Evolutionary conservation across 2,113 vertebrate genomes (phyloP).

Genomic region (Microcebus lehilahytsara): DNA sequence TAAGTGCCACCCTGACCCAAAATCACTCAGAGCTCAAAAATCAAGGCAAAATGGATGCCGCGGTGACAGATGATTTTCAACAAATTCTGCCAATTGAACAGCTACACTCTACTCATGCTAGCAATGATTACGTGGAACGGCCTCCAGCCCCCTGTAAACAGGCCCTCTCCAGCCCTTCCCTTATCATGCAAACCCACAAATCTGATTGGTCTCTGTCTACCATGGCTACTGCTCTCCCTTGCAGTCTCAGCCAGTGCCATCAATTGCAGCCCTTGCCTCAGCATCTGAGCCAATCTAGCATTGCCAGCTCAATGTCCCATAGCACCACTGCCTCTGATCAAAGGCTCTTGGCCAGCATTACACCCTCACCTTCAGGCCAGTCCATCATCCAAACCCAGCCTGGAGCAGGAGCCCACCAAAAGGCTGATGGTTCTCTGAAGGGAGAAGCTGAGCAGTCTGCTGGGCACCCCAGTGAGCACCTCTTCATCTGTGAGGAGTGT

Average conservation of each 20-base stretch:
- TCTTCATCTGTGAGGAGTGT: constrained; percentile 94
- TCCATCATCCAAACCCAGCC: constrained; percentile 91
- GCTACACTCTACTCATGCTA: constrained; percentile 94
- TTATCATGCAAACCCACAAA: constrained; percentile 84
- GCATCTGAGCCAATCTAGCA: constrained; percentile 95
- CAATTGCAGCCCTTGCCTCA: constrained; percentile 88
- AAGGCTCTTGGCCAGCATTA: constrained; percentile 91
- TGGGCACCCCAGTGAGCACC: constrained; percentile 84
- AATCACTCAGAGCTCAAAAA: constrained; percentile 78
- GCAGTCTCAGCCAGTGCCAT: constrained; percentile 92
- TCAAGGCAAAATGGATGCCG: constrained; percentile 87
- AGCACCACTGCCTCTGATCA: constrained; percentile 96
- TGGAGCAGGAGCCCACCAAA: constrained; percentile 84
- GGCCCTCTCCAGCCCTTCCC: constrained; percentile 87
- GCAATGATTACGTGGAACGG: constrained; percentile 97
- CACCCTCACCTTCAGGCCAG: constrained; percentile 90
- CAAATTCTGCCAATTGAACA: constrained; percentile 96
- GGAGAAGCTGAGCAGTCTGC: constrained; percentile 77
- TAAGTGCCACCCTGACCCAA: constrained; percentile 82
- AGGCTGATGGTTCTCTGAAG: constrained; percentile 88
- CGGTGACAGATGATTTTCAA: constrained; percentile 89
- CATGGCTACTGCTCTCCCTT: constrained; percentile 84
- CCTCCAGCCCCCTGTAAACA: constrained; percentile 86
- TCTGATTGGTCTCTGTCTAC: constrained; percentile 82
- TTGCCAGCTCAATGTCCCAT: constrained; percentile 95